Percentiles rank a stretch among this genome's conserved stretches.
phyloP scores from a whole-genome alignment of 2,888 invertebrate genomes.

The Eristalis tenax region DNA sequence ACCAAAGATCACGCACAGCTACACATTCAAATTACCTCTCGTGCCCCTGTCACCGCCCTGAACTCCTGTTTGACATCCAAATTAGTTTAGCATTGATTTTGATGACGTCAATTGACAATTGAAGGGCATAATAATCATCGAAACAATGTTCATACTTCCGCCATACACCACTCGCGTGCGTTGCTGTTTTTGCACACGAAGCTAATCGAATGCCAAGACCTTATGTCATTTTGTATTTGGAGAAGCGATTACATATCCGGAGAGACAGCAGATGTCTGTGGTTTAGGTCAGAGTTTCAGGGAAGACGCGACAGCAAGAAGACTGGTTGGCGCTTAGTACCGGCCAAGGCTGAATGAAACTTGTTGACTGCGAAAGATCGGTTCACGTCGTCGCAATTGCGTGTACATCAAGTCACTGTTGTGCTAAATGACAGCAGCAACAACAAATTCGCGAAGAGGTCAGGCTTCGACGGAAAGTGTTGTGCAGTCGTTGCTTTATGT shows the following conservation, averaged over 20 bases:
- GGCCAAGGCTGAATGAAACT: not conserved
- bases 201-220: not conserved
- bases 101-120: constrained; percentile 31
- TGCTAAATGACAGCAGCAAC: not conserved
- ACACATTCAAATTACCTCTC: not conserved
- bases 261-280: not conserved
- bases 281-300: not conserved
- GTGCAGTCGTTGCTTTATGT: not conserved
- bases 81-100: constrained; percentile 30
- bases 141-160: constrained; percentile 29
- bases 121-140: constrained; percentile 25
- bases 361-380: not conserved
- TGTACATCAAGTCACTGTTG: not conserved
- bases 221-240: too few relatives aligned
- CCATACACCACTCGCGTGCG: not conserved
- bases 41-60: not conserved
- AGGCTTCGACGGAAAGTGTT: not conserved
- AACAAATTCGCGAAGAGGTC: not conserved
- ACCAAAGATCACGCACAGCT: not conserved
- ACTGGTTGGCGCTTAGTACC: not conserved
- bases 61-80: constrained; percentile 3
- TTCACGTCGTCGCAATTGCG: not conserved
- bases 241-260: not conserved
- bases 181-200: not conserved
- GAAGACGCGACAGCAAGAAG: not conserved